Conservation (phyloP, 2,888 invertebrate genomes). For the Dasypogon diadema region DNA sequence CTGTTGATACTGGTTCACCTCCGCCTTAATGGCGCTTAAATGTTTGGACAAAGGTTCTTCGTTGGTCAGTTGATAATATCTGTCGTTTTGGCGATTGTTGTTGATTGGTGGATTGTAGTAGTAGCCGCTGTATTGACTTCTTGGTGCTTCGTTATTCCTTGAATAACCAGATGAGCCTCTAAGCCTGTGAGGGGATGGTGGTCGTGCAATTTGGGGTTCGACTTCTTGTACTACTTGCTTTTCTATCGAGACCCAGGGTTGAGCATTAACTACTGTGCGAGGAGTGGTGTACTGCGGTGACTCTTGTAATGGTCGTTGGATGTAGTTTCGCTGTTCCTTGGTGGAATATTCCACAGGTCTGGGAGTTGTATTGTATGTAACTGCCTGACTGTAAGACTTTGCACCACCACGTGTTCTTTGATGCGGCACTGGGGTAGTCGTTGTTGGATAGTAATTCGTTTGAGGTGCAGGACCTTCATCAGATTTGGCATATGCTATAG, state of each 20-base stretch:
- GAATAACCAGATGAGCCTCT: conserved; percentile 1
- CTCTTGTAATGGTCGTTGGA: conserved; percentile 72
- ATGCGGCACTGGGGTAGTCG: conserved; percentile 73
- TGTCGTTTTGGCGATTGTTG: conserved; percentile 61
- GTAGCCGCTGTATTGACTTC: conserved; percentile 62
- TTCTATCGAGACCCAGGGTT: conserved; percentile 61
- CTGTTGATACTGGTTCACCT: conserved; percentile 78
- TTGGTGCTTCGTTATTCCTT: conserved; percentile 49
- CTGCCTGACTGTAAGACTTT: conserved; percentile 9
- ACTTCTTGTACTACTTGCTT: conserved; percentile 61
- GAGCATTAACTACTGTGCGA: neutral
- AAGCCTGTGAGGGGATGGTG: conserved; percentile 2
- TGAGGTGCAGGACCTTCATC: conserved; percentile 62
- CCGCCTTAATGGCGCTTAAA: conserved; percentile 46
- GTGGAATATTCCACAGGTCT: conserved; percentile 59
- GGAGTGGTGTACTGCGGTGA: conserved; percentile 41
- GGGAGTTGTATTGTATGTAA: conserved; percentile 67
- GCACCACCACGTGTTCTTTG: conserved; percentile 54
- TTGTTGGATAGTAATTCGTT: conserved; percentile 66
- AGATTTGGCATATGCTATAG: conserved; percentile 69
- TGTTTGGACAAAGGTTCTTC: conserved; percentile 35
- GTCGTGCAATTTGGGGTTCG: conserved; percentile 58
- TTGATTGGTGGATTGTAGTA: conserved; percentile 60
- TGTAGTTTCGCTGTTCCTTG: conserved; percentile 23
- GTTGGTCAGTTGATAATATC: conserved; percentile 58